These are phyloP conservation scores for Nasua narica DNA, from an alignment of 2,797 vertebrate species.

Conservation along the genomic window DNA sequence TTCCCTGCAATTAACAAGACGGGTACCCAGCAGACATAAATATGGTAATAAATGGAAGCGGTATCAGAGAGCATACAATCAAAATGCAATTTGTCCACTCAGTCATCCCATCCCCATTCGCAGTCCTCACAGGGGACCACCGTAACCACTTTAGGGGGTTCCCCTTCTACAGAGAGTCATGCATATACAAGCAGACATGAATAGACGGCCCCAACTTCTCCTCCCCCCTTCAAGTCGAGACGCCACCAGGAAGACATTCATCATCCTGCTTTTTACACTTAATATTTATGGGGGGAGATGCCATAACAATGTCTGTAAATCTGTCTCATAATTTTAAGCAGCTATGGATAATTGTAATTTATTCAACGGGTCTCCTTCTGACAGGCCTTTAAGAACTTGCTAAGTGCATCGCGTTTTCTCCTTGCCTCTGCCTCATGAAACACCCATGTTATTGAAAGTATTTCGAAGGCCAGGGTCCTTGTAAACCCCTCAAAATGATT, in stretches of 20 bases:
- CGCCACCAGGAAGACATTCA: background rate
- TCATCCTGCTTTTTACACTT: background rate
- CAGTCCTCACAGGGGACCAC: background rate
- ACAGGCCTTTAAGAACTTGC: background rate
- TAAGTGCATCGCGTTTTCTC: background rate
- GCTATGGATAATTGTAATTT: background rate
- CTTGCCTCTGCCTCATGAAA: background rate
- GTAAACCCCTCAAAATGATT: background rate
- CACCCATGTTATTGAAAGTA: too few species aligned
- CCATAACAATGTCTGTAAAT: background rate
- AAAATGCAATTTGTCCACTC: background rate
- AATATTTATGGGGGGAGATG: background rate
- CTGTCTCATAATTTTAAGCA: conserved; percentile 18
- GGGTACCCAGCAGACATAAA: accelerated
- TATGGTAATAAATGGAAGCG: background rate
- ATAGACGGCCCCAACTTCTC: accelerated
- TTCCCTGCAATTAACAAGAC: background rate
- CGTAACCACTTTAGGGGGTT: background rate
- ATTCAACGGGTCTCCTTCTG: background rate
- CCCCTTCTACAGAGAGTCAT: background rate
- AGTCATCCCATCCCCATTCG: background rate
- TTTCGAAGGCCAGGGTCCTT: background rate
- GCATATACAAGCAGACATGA: background rate
- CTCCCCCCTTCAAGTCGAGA: background rate
- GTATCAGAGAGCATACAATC: background rate